Percentiles rank a stretch among this genome's conserved stretches.
These are phyloP conservation scores for Erethizon dorsatum DNA, from an alignment of 2,797 vertebrate genomes.

Conservation along the genomic window DNA sequence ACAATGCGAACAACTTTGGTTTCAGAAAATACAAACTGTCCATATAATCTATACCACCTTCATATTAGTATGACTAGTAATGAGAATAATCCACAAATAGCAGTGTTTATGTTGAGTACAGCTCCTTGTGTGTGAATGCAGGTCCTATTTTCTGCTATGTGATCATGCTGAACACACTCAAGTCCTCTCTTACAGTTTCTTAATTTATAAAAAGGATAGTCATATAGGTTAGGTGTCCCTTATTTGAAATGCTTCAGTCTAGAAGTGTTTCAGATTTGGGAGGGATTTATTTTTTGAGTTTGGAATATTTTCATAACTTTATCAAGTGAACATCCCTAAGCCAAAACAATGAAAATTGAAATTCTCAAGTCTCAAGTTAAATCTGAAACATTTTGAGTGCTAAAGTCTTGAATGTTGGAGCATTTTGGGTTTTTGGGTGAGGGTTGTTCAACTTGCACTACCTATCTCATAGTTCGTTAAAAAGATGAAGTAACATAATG, in stretches of 20 bases:
- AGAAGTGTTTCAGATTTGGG: neutral
- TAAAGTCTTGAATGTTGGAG: neutral
- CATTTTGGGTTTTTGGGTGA: neutral
- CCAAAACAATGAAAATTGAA: neutral
- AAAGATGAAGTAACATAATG: neutral
- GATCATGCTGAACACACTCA: neutral
- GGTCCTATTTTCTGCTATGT: neutral
- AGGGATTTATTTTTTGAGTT: neutral
- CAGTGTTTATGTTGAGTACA: rapidly evolving
- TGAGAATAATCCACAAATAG: neutral
- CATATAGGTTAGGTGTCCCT: neutral
- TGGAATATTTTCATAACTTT: neutral
- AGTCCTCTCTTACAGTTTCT: neutral
- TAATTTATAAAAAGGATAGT: neutral
- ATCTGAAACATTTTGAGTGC: neutral
- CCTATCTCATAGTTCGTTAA: neutral
- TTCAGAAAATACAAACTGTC: neutral
- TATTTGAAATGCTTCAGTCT: neutral
- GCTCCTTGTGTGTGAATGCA: neutral
- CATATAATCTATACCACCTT: neutral
- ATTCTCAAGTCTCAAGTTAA: neutral
- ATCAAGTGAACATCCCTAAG: neutral
- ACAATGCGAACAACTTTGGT: neutral
- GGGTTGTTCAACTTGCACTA: neutral
- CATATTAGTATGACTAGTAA: neutral